These are phyloP conservation scores for Hucho hucho DNA, from an alignment of 2,113 vertebrate species.

Conservation along the genomic window DNA sequence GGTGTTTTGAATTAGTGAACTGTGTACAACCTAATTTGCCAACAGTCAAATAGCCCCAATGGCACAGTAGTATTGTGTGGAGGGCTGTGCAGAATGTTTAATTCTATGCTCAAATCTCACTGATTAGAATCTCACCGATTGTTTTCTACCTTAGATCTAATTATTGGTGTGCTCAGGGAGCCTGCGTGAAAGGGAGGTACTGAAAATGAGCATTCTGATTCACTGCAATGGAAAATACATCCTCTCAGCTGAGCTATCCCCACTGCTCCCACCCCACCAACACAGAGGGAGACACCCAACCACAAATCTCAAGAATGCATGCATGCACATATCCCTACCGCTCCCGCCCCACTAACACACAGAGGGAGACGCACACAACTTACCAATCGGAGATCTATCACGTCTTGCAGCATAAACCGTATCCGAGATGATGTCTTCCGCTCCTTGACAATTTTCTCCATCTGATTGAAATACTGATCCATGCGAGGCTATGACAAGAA, in stretches of 20 bases:
- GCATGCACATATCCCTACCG: neutral
- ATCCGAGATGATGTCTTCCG: conserved; percentile 96
- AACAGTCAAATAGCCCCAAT: no score
- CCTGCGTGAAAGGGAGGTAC: no score
- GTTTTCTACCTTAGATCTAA: no score
- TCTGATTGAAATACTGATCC: conserved; percentile 99
- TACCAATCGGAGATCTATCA: conserved; percentile 94
- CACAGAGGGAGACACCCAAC: no score
- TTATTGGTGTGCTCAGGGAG: no score
- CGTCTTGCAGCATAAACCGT: conserved; percentile 95
- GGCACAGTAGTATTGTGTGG: no score
- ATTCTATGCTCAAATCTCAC: neutral
- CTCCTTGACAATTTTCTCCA: conserved; percentile 99
- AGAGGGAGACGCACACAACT: conserved; percentile 51
- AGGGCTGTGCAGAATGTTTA: neutral
- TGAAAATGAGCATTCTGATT: no score
- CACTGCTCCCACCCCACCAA: no score
- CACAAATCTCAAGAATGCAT: neutral
- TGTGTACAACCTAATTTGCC: no score
- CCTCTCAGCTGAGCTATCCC: neutral
- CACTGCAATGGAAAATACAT: neutral
- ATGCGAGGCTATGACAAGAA: conserved; percentile 84
- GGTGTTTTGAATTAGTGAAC: neutral
- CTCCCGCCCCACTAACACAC: no score
- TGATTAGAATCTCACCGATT: no score